A percentile compares a stretch with the other conserved stretches of the same genome.
Evolutionary conservation across 2,113 vertebrate genomes (phyloP).

Genomic region (Esox niger): DNA sequence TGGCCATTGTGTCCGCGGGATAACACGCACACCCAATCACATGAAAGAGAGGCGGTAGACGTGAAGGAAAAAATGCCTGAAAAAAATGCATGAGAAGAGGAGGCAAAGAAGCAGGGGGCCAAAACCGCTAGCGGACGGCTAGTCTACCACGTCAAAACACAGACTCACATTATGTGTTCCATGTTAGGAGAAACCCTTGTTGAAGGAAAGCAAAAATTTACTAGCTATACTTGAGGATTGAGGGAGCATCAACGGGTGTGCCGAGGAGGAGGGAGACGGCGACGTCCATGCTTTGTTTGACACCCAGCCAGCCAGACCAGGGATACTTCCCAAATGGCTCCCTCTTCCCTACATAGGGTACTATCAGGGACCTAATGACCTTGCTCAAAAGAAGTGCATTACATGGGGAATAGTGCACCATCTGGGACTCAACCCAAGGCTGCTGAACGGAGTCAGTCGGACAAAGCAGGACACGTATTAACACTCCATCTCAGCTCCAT

Average conservation of each 20-base stretch:
- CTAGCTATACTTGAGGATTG: conserved; percentile 18
- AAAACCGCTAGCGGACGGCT: background rate
- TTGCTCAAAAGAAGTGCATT: too few relatives aligned
- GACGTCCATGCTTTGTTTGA: conserved; percentile 46
- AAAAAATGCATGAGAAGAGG: background rate
- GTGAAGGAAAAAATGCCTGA: conserved; percentile 4
- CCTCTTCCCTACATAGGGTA: too few relatives aligned
- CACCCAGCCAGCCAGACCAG: conserved; percentile 31
- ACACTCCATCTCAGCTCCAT: background rate
- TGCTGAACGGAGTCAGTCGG: background rate
- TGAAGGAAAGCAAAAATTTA: conserved; percentile 11
- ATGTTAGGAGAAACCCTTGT: conserved; percentile 23
- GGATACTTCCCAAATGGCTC: too few relatives aligned
- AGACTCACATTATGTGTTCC: conserved; percentile 12
- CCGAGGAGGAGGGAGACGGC: conserved; percentile 11
- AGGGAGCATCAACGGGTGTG: conserved; percentile 7
- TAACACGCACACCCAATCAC: conserved; percentile 47
- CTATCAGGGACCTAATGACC: too few relatives aligned
- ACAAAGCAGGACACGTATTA: background rate
- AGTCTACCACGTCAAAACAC: conserved; percentile 4
- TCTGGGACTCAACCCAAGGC: background rate
- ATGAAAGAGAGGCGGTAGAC: conserved; percentile 30
- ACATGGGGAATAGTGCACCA: too few relatives aligned
- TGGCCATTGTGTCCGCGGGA: conserved; percentile 49
- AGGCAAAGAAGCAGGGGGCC: background rate